A percentile compares a stretch with the other conserved stretches of the same genome.
Evolutionary conservation across 2,888 invertebrate species (phyloP).

Genomic region (Cephus rjabovi): DNA sequence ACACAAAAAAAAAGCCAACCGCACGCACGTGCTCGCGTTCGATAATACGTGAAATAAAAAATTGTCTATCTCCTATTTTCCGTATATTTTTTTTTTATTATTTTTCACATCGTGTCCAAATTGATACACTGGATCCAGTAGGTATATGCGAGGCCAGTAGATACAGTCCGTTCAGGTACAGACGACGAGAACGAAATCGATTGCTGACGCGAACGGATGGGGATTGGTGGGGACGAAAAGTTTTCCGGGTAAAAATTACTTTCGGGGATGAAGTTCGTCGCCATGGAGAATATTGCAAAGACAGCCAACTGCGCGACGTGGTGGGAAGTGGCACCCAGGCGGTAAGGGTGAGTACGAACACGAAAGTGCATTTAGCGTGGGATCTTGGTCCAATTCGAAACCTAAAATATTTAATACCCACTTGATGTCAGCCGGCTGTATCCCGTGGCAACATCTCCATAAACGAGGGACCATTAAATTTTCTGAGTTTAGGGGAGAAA

Average conservation of each 20-base stretch:
- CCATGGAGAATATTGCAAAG: constrained; percentile 3
- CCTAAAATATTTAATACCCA: constrained; percentile 43
- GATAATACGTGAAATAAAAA: background rate
- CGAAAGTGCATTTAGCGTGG: constrained; percentile 39
- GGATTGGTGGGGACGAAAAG: constrained; percentile 11
- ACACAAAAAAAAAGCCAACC: background rate
- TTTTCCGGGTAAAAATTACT: constrained; percentile 26
- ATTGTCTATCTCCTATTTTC: background rate
- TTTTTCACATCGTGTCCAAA: background rate
- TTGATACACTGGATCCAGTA: background rate
- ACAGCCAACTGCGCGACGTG: background rate
- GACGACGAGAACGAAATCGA: constrained; percentile 2
- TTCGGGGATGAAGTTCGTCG: constrained; percentile 8
- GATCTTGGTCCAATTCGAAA: constrained; percentile 41
- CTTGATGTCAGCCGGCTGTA: constrained; percentile 27
- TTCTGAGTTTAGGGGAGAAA: constrained; percentile 27
- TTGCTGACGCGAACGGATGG: background rate
- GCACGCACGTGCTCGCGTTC: background rate
- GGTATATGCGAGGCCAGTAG: background rate
- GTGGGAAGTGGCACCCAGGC: constrained; percentile 11
- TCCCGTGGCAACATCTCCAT: constrained; percentile 29
- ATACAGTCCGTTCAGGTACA: background rate
- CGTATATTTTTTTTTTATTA: too few relatives aligned
- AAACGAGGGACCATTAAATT: constrained; percentile 36
- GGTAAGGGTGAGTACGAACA: constrained; percentile 23